These are phyloP conservation scores for Galeopterus variegatus DNA, from an alignment of 2,113 vertebrate species.

Conservation along the genomic window DNA sequence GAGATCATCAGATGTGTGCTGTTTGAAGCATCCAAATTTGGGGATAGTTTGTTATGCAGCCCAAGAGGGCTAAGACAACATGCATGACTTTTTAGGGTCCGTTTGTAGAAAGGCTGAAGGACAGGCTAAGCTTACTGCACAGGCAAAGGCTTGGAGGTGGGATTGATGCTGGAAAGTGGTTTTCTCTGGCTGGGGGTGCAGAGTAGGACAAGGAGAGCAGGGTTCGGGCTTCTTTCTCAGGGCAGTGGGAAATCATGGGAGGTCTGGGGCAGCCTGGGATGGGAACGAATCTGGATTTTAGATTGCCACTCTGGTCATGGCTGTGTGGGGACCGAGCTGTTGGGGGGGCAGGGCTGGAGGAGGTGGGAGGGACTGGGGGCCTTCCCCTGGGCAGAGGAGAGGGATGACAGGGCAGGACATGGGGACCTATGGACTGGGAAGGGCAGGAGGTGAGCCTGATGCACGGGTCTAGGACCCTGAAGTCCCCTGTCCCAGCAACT, in stretches of 20 bases:
- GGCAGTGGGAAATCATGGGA: neutral
- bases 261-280: neutral
- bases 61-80: neutral
- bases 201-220: accelerated
- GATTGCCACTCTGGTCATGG: neutral
- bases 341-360: neutral
- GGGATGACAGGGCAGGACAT: neutral
- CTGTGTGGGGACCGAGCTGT: neutral
- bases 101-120: neutral
- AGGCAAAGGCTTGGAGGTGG: neutral
- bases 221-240: neutral
- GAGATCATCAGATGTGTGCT: neutral
- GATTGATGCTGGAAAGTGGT: accelerated
- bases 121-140: too few species aligned
- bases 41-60: neutral
- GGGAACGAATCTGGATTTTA: neutral
- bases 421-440: neutral
- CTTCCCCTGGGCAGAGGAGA: neutral
- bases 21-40: neutral
- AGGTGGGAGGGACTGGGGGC: neutral
- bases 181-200: neutral
- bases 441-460: too few species aligned
- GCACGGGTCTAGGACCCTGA: neutral
- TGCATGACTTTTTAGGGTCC: neutral
- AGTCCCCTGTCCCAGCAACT: accelerated